Conservation (phyloP, 2,797 vertebrate species). For the Aldrovandia affinis region DNA sequence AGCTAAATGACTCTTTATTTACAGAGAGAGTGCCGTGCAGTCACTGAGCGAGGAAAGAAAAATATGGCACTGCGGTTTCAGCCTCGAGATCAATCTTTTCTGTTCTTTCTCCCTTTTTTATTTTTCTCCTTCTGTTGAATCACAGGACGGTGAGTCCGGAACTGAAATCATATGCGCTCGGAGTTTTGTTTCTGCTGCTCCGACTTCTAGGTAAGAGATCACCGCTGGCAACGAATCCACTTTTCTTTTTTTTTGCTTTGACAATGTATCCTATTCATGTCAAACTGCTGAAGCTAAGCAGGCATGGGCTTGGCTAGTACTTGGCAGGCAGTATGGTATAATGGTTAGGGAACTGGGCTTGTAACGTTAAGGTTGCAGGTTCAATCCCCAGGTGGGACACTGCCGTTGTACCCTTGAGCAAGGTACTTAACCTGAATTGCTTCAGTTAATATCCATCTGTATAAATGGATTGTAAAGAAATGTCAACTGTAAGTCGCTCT, state of each 20-base stretch:
- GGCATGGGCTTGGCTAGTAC: too few relatives aligned
- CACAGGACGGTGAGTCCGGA: conserved; percentile 93
- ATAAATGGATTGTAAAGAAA: too few relatives aligned
- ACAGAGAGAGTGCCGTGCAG: neutral
- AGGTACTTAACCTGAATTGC: too few relatives aligned
- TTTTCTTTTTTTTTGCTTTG: neutral
- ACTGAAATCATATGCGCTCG: conserved; percentile 95
- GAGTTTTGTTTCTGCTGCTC: conserved; percentile 92
- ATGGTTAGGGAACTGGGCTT: too few relatives aligned
- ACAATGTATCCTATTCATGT: neutral
- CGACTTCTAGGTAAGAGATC: conserved; percentile 87
- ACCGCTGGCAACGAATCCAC: neutral
- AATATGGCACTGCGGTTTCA: neutral
- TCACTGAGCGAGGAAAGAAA: neutral
- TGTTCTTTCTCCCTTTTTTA: conserved; percentile 26
- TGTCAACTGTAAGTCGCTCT: too few relatives aligned
- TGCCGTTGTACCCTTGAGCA: too few relatives aligned
- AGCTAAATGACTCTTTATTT: neutral
- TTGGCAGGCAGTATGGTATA: too few relatives aligned
- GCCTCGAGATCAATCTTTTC: conserved; percentile 8
- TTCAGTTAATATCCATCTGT: too few relatives aligned
- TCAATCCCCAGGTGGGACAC: too few relatives aligned
- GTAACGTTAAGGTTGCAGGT: too few relatives aligned
- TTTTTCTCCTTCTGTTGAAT: conserved; percentile 29
- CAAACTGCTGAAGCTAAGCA: too few relatives aligned